These are phyloP conservation scores for Pao palembangensis DNA, from an alignment of 2,113 vertebrate genomes.

Conservation along the genomic window DNA sequence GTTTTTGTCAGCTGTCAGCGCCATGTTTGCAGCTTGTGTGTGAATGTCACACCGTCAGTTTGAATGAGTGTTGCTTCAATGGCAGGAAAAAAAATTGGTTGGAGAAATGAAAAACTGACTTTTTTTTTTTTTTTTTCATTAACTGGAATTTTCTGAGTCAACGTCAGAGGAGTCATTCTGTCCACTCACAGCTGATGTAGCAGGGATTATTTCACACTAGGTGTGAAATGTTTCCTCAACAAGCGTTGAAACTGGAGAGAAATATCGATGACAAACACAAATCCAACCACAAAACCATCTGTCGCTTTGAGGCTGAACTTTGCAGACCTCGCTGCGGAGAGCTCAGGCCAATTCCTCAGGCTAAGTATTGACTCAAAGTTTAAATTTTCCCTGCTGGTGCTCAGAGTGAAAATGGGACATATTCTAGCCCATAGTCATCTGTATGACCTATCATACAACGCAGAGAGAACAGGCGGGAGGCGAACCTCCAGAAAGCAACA, in stretches of 20 bases:
- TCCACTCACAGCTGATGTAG: not conserved
- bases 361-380: conserved; percentile 55
- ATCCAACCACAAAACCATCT: not conserved
- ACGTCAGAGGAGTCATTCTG: conserved; percentile 5
- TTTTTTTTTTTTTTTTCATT: conserved; percentile 29
- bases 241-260: conserved; percentile 34
- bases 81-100: conserved; percentile 27
- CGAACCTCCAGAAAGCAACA: conserved; percentile 60
- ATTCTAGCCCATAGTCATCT: conserved; percentile 54
- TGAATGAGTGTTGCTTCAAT: conserved; percentile 41
- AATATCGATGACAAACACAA: conserved; percentile 54
- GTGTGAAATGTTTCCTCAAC: conserved; percentile 31
- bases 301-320: conserved; percentile 55
- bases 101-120: conserved; percentile 30
- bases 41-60: conserved; percentile 46
- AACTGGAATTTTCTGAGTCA: conserved; percentile 27
- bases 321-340: conserved; percentile 50
- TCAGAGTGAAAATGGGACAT: conserved; percentile 31
- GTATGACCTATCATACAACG: conserved; percentile 53
- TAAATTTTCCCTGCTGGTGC: conserved; percentile 42
- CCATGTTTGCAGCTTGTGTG: conserved; percentile 31
- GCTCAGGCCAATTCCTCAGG: conserved; percentile 52
- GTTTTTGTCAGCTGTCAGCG: conserved; percentile 30
- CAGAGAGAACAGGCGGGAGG: conserved; percentile 32
- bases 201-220: not conserved